Evolutionary conservation across 2,888 invertebrate genomes (phyloP).

Genomic region (Hypercompe scribonia): DNA sequence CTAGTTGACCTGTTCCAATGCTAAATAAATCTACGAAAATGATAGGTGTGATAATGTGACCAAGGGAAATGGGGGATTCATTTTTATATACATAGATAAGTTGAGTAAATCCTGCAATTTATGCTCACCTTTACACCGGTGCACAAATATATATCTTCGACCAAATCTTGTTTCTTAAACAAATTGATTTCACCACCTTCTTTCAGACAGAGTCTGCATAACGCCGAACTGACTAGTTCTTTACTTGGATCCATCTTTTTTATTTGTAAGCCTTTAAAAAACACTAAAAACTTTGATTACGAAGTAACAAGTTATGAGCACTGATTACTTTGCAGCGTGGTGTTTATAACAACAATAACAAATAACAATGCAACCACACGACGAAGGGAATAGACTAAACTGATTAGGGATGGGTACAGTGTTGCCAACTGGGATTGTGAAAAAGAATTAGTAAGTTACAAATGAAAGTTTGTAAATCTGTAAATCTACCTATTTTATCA

Average conservation of each 20-base stretch:
- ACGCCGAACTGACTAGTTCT: slow-evolving; percentile 47
- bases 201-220: slow-evolving; percentile 67
- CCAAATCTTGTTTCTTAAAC: slow-evolving; percentile 50
- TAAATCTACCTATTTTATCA: no score
- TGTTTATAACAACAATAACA: neutral
- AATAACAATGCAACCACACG: neutral
- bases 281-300: neutral
- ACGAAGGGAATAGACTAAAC: no score
- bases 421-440: no score
- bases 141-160: slow-evolving; percentile 55
- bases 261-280: neutral
- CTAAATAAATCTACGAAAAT: no score
- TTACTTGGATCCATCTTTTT: neutral
- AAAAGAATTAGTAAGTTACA: no score
- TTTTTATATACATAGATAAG: no score
- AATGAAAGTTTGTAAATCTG: no score
- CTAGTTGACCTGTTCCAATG: no score
- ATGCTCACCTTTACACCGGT: slow-evolving; percentile 60
- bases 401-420: no score
- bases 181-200: slow-evolving; percentile 53
- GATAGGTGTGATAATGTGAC: no score
- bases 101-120: neutral
- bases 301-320: neutral
- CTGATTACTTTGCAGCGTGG: neutral
- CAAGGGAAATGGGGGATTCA: no score